phyloP scores from a whole-genome alignment of 1,140 invertebrate genomes.

The Halictus rubicundus region DNA sequence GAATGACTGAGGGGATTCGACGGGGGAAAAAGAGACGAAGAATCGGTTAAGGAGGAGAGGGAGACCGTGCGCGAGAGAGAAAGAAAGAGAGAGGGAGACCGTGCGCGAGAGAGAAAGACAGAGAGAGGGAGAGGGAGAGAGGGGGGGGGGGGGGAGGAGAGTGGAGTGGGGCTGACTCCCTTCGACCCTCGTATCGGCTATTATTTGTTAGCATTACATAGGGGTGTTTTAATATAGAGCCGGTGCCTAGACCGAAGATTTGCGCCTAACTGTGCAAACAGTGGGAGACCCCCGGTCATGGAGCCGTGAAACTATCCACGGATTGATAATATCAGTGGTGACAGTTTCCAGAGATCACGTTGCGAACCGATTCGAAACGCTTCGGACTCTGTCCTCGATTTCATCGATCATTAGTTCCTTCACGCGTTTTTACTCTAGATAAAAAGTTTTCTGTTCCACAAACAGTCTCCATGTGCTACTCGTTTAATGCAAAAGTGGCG shows the following conservation, averaged over 20 bases:
- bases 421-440: too few species aligned
- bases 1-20: constrained; percentile 60
- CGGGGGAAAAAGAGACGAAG: constrained; percentile 9
- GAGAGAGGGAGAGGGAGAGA: constrained; percentile 26
- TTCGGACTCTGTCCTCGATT: not conserved
- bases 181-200: constrained; percentile 53
- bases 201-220: constrained; percentile 61
- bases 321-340: constrained; percentile 38
- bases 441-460: too few species aligned
- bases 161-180: constrained; percentile 25
- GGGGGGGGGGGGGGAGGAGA: not conserved
- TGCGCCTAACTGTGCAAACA: constrained; percentile 57
- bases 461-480: too few species aligned
- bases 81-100: constrained; percentile 14
- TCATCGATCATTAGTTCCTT: not conserved
- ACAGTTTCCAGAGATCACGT: constrained; percentile 17
- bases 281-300: constrained; percentile 5
- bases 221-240: constrained; percentile 63
- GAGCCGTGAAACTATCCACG: constrained; percentile 40
- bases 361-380: constrained; percentile 28
- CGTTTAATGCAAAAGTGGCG: too few species aligned
- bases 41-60: constrained; percentile 32
- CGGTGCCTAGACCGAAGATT: constrained; percentile 46
- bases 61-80: constrained; percentile 13
- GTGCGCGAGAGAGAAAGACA: not conserved